phyloP scores from a whole-genome alignment of 1,140 invertebrate genomes.

The Dendroctonus valens region DNA sequence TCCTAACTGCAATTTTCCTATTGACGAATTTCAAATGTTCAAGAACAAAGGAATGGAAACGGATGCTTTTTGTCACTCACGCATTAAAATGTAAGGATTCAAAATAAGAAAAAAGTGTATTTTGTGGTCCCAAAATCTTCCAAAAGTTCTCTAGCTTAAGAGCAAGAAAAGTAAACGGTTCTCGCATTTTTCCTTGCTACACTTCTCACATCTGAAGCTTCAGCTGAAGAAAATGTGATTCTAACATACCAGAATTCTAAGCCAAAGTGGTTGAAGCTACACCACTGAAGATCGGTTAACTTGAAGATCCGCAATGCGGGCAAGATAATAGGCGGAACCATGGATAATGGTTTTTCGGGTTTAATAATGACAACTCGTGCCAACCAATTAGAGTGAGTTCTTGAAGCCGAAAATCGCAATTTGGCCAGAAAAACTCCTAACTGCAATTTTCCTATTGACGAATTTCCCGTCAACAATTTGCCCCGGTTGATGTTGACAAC shows the following conservation, averaged over 20 bases:
- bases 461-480: not conserved
- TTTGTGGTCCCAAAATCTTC: not conserved
- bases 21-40: too few species aligned
- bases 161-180: not conserved
- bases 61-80: too few species aligned
- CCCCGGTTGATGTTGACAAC: too few species aligned
- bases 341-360: not conserved
- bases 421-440: not conserved
- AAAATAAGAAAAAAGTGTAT: too few species aligned
- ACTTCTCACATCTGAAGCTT: not conserved
- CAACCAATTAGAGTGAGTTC: not conserved
- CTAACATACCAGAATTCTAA: too few species aligned
- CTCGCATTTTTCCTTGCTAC: too few species aligned
- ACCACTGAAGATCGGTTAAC: not conserved
- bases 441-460: too few species aligned
- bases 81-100: too few species aligned
- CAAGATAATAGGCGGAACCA: conserved; percentile 2
- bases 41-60: too few species aligned
- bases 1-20: too few species aligned
- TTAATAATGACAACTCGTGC: not conserved
- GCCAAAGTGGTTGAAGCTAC: not conserved
- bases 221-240: not conserved
- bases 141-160: not conserved
- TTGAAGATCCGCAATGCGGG: not conserved
- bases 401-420: not conserved